These are phyloP conservation scores for Polyommatus iphigenia DNA, from an alignment of 2,888 invertebrate species.

Conservation along the genomic window DNA sequence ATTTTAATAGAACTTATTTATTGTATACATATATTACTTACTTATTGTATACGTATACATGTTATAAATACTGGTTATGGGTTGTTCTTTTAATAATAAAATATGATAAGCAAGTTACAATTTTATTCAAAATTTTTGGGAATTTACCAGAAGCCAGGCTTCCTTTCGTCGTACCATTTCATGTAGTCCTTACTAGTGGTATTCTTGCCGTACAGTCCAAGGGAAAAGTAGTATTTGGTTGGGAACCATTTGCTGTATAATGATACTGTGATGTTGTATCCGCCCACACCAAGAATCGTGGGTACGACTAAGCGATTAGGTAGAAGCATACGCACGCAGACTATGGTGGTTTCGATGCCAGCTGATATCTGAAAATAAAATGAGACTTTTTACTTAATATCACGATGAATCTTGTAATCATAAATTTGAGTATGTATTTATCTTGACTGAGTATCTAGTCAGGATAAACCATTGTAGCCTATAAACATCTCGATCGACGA, in stretches of 20 bases:
- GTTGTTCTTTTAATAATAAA: background rate
- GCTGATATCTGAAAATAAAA: slow-evolving; percentile 57
- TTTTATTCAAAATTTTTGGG: background rate
- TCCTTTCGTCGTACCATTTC: slow-evolving; percentile 52
- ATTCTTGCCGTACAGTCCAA: slow-evolving; percentile 59
- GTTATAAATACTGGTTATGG: background rate
- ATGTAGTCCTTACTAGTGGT: slow-evolving; percentile 46
- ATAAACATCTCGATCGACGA: no score
- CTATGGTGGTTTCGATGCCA: slow-evolving; percentile 61
- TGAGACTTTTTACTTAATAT: background rate
- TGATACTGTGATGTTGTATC: slow-evolving; percentile 59
- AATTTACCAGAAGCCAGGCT: slow-evolving; percentile 51
- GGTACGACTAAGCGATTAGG: slow-evolving; percentile 58
- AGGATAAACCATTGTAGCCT: no score
- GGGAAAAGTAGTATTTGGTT: slow-evolving; percentile 53
- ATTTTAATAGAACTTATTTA: background rate
- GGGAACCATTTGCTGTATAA: slow-evolving; percentile 62
- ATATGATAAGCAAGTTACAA: background rate
- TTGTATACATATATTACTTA: no score
- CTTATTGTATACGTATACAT: no score
- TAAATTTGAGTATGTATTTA: no score
- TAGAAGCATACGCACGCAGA: slow-evolving; percentile 57
- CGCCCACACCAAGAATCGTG: slow-evolving; percentile 56
- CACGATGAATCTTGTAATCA: no score
- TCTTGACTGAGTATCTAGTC: no score